Evolutionary conservation across 2,888 invertebrate species (phyloP).

Genomic region (Hirtodrosophila cameraria): DNA sequence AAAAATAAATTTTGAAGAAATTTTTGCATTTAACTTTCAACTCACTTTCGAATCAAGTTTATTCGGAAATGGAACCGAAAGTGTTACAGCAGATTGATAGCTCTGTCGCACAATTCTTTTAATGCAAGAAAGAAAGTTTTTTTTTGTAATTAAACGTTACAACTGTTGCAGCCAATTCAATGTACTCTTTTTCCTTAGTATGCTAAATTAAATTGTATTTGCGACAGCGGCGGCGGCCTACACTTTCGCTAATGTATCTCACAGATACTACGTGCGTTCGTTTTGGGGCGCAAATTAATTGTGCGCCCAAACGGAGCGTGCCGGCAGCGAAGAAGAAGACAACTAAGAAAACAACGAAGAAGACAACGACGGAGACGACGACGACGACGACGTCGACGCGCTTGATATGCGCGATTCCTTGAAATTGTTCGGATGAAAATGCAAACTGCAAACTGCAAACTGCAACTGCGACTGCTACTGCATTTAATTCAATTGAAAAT

Average conservation of each 20-base stretch:
- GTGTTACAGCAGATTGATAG: no score
- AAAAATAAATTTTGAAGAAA: no score
- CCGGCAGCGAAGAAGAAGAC: slow-evolving; percentile 54
- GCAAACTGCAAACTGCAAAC: slow-evolving; percentile 41
- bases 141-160: not conserved
- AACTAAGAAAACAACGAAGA: not conserved
- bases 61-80: no score
- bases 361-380: not conserved
- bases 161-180: not conserved
- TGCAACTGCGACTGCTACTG: slow-evolving; percentile 40
- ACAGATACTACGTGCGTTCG: slow-evolving; percentile 75
- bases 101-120: no score
- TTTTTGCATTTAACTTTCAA: no score
- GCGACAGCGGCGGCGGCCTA: slow-evolving; percentile 55
- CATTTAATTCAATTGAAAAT: slow-evolving; percentile 80
- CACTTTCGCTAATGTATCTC: slow-evolving; percentile 79
- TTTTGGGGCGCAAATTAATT: slow-evolving; percentile 82
- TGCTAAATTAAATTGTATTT: slow-evolving; percentile 76
- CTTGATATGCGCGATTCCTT: slow-evolving; percentile 84
- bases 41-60: no score
- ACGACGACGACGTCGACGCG: slow-evolving; percentile 79
- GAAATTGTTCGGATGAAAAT: slow-evolving; percentile 82
- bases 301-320: slow-evolving; percentile 83
- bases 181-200: slow-evolving; percentile 20
- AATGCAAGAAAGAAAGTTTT: no score